Evolutionary conservation across 2,113 vertebrate species (phyloP), one percentile per base, ranked within the genome.

Genomic region (Fregetta grallaria): DNA sequence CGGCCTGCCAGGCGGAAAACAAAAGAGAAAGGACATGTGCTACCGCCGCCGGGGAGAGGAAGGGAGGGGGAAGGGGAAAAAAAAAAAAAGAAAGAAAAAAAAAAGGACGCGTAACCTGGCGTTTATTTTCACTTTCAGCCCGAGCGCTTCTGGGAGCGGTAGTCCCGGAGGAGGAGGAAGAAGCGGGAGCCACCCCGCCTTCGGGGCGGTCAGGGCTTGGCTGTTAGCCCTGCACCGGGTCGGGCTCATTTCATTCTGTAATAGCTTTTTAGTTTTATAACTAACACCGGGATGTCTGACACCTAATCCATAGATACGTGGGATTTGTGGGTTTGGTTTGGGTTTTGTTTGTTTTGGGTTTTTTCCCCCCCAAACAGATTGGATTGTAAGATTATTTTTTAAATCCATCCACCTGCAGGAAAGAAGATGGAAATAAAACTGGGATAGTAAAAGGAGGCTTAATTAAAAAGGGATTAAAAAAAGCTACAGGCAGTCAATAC

Each of bases 81-180:
- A 12, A 42, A 42, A 44, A 44, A 45, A 45, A 45, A n/a, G n/a
- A 45, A 45, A 45, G 18, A 45, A 44, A 44, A 34, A 40, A 55
- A 36, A 32, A 63, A 29, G 16, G 34, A 30, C 49, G 68, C 81
- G 93, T 78, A 86, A 94, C 83, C 94, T 66, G 91, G 81, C 92
- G 94, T 91, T 95, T 96, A 89, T 97, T 96, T 97, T 97, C 97
- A 95, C 97, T 97, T 96, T 97, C 87, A 55, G 89, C 94, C 94
- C 87, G 36, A 62, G 91, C 87, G 85, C 62, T 97, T n/a, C 96
- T 96, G 97, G 97, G 97, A 97, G 95, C 78, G 67, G 97, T 97
- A 97, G 97, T 97, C 85, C 96, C 70, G 38, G n/a, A 50, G 72
- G n/a, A 56, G 45, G 47, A 61, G 62, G 81, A 42, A 56, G 88